phyloP scores from a whole-genome alignment of 2,888 invertebrate genomes.

The Ceraclea dissimilis region DNA sequence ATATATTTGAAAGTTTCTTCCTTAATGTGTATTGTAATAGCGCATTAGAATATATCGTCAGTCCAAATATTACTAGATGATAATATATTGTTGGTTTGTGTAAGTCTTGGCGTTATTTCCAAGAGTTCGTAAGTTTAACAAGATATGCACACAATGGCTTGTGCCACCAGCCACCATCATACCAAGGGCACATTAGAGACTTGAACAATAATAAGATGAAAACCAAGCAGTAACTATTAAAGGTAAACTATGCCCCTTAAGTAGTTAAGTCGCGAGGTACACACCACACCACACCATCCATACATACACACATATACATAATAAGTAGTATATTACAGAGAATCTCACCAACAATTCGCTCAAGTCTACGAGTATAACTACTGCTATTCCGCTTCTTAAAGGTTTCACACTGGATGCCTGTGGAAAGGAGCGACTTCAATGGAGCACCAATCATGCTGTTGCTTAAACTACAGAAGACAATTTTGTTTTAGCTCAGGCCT shows the following conservation, averaged over 20 bases:
- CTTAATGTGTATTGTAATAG: slow-evolving; percentile 17
- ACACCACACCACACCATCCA: slow-evolving; percentile 8
- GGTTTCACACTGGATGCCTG: slow-evolving; percentile 17
- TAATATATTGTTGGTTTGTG: background rate
- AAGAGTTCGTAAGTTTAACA: slow-evolving; percentile 21
- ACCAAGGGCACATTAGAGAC: slow-evolving; percentile 19
- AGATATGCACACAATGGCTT: slow-evolving; percentile 25
- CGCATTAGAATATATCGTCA: slow-evolving; percentile 11
- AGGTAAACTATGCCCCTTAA: slow-evolving; percentile 26
- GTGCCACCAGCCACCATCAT: slow-evolving; percentile 9
- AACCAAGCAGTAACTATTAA: slow-evolving; percentile 26
- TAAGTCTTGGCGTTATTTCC: slow-evolving; percentile 13
- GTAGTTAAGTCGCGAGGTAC: slow-evolving; percentile 25
- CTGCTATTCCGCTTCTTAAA: slow-evolving; percentile 23
- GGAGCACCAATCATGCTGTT: background rate
- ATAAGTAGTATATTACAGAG: background rate
- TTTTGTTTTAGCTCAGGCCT: too few species aligned
- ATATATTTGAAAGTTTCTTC: slow-evolving; percentile 13
- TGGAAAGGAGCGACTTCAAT: background rate
- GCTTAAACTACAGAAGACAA: too few species aligned
- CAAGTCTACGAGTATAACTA: slow-evolving; percentile 17
- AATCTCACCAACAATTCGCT: slow-evolving; percentile 21
- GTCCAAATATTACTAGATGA: slow-evolving; percentile 3
- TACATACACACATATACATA: background rate
- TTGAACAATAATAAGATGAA: slow-evolving; percentile 26